Percentiles rank a stretch among this genome's conserved stretches.
phyloP scores from a whole-genome alignment of 2,113 vertebrate species.

The Trematocara stigmaticum region DNA sequence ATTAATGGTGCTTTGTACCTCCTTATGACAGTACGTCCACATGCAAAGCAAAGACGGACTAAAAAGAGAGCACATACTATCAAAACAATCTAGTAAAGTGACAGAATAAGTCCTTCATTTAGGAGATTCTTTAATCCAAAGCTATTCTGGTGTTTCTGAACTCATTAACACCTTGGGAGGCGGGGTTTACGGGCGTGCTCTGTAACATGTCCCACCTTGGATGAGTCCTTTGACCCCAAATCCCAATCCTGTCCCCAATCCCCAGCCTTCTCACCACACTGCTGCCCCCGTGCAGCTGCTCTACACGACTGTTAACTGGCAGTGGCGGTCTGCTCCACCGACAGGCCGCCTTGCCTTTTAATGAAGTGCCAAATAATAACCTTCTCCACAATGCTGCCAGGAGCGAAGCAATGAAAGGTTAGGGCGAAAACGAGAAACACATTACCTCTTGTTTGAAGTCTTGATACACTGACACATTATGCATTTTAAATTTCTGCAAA shows the following conservation, averaged over 20 bases:
- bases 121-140: constrained; percentile 61
- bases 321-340: constrained; percentile 58
- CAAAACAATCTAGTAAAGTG: constrained; percentile 39
- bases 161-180: constrained; percentile 51
- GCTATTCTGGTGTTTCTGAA: constrained; percentile 57
- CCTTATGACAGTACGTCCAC: constrained; percentile 45
- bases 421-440: constrained; percentile 66
- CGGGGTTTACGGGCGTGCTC: constrained; percentile 34
- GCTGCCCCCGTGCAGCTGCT: constrained; percentile 65
- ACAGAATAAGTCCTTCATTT: constrained; percentile 48
- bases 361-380: constrained; percentile 80
- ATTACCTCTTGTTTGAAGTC: constrained; percentile 75
- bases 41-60: constrained; percentile 47
- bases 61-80: constrained; percentile 44
- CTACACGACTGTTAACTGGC: constrained; percentile 79
- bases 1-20: constrained; percentile 60
- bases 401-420: constrained; percentile 59
- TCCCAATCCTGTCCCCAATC: constrained; percentile 49
- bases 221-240: constrained; percentile 62
- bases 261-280: constrained; percentile 48
- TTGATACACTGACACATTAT: constrained; percentile 69
- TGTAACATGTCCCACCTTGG: constrained; percentile 57
- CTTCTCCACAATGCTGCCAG: constrained; percentile 73
- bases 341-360: constrained; percentile 71
- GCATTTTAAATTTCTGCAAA: constrained; percentile 59